Base-by-base conservation (phyloP, 2,797 vertebrate genomes). In the Myotis daubentonii region DNA sequence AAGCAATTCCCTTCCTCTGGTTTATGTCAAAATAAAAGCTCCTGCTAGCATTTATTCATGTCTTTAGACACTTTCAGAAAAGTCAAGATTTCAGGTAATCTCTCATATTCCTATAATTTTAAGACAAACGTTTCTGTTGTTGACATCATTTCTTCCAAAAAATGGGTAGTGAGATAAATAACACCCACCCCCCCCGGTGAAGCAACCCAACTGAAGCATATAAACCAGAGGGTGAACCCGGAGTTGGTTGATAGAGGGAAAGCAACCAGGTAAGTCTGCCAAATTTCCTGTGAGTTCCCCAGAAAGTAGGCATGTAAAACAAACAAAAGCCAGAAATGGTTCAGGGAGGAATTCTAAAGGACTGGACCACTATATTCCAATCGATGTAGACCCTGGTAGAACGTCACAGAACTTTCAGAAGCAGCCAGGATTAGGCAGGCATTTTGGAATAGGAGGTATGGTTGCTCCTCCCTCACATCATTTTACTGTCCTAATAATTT, bases 21-120 rank as follows among this genome's bases (percentile, higher is more conserved):
- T 80, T 91, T 76, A 81, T 89, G 83, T 95, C 96, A 95, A 96
- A 95, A 91, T 74, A 94, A 93, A 95, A 96, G 80, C 41, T 79
- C 79, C 71, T 62, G 49, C 16, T 20, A 80, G 85, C 78, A 80
- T 84, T 94, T 87, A 79, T 68, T 89, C 55, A 28, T 44, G 53
- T 85, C 72, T 93, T 89, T 22, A 91, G 72, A 91, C 6, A 92
- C 55, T 89, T 86, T 49, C 51, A 65, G 68, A 84, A 76, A 95
- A 38, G 44, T 78, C 72, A 71, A 78, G 66, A 92, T 88, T 88
- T 83, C 85, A 94, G 38, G 76, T 55, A 74, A 75, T 41, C 66
- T 55, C 75, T 87, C 87, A 68, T 38, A 90, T 41, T 65, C 23
- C 16, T 79, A 44, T 30, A 88, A 44, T 36, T 79, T 78, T 74